A percentile compares a stretch with the other conserved stretches of the same genome.
Conservation (phyloP, 1,140 invertebrate species). For the Calycopis cecrops region DNA sequence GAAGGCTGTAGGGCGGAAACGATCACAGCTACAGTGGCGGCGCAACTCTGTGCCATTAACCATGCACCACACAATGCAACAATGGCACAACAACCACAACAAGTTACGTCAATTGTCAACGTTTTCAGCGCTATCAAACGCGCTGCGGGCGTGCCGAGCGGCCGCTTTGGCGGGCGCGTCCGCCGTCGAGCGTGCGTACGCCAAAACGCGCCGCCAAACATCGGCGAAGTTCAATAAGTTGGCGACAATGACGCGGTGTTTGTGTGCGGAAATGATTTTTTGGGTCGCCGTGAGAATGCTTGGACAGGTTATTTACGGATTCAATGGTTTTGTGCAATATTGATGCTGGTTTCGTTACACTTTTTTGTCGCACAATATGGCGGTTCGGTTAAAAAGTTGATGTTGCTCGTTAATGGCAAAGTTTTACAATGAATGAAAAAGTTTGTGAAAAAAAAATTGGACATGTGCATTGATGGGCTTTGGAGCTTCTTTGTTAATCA, state of each 20-base stretch:
- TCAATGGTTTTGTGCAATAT: slow-evolving; percentile 42
- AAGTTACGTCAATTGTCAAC: slow-evolving; percentile 59
- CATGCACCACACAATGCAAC: slow-evolving; percentile 45
- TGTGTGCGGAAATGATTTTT: slow-evolving; percentile 74
- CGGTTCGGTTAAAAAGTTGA: too few species aligned
- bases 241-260: slow-evolving; percentile 64
- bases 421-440: too few species aligned
- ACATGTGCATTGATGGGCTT: too few species aligned
- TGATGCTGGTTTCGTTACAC: slow-evolving; percentile 16
- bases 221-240: slow-evolving; percentile 53
- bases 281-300: slow-evolving; percentile 58
- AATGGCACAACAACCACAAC: slow-evolving; percentile 60
- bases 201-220: slow-evolving; percentile 27
- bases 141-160: slow-evolving; percentile 41
- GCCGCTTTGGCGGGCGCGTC: slow-evolving; percentile 48
- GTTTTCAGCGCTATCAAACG: slow-evolving; percentile 60
- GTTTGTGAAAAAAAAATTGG: too few species aligned
- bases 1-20: too few species aligned
- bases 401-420: too few species aligned
- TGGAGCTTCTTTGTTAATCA: too few species aligned
- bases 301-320: slow-evolving; percentile 49
- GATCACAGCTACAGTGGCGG: slow-evolving; percentile 33
- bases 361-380: background rate
- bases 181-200: slow-evolving; percentile 15
- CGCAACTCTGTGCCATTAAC: slow-evolving; percentile 44